A percentile compares a stretch with the other conserved stretches of the same genome.
Evolutionary conservation across 1,140 invertebrate species (phyloP).

Genomic region (Nephotettix cincticeps): DNA sequence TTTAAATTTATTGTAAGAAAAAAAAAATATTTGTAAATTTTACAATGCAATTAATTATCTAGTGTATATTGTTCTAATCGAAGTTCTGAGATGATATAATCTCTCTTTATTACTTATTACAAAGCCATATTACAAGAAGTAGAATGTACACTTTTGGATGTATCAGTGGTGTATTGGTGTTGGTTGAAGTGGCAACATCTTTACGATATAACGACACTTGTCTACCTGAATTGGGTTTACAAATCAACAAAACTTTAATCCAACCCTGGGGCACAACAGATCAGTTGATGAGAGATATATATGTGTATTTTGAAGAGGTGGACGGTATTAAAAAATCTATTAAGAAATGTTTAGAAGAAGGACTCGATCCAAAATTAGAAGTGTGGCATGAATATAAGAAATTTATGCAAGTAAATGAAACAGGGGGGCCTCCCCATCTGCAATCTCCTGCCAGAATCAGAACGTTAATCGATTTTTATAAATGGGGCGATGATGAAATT

Average conservation of each 20-base stretch:
- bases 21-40: no score
- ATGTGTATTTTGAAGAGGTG: not conserved
- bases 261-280: not conserved
- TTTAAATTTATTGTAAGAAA: no score
- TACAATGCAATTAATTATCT: no score
- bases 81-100: no score
- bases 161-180: no score
- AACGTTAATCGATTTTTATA: conserved; percentile 11
- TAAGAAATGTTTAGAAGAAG: not conserved
- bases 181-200: no score
- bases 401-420: not conserved
- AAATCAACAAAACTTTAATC: not conserved
- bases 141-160: no score
- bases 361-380: not conserved
- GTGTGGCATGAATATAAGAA: not conserved
- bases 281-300: not conserved
- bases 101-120: no score
- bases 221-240: not conserved
- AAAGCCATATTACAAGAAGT: no score
- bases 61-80: no score
- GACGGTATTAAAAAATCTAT: not conserved
- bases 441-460: not conserved
- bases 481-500: conserved; percentile 1
- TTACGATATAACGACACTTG: not conserved
- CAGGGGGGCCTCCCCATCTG: not conserved